Conservation (phyloP, 2,888 invertebrate species). For the Drosophila mettleri region DNA sequence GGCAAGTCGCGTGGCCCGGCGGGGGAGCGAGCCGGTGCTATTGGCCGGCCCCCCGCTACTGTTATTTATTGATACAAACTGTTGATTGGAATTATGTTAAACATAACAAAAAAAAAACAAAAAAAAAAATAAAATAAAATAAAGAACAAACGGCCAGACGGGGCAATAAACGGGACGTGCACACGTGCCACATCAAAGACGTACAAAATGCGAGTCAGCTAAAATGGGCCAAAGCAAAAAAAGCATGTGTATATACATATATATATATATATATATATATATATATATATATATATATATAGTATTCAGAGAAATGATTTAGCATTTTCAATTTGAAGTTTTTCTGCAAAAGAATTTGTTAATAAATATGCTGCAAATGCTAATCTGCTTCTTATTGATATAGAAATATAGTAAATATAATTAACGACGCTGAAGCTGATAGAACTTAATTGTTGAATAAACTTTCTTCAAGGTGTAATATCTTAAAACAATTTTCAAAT, state of each 20-base stretch:
- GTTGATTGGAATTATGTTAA: conserved; percentile 68
- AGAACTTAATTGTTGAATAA: no score
- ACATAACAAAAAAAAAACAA: conserved; percentile 40
- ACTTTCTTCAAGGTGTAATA: no score
- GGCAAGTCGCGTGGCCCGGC: conserved; percentile 1
- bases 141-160: conserved; percentile 29
- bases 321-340: no score
- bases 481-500: no score
- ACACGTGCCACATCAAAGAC: conserved; percentile 44
- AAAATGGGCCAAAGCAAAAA: conserved; percentile 16
- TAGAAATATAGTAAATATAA: no score
- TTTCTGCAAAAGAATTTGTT: no score
- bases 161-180: conserved; percentile 32
- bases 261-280: no score
- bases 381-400: no score
- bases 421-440: no score
- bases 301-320: background rate
- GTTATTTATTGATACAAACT: conserved; percentile 66
- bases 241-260: conserved; percentile 1
- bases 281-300: no score
- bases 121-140: conserved; percentile 38
- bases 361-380: no score
- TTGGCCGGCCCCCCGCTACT: conserved; percentile 26
- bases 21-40: background rate
- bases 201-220: conserved; percentile 37